phyloP scores from a whole-genome alignment of 2,888 invertebrate species.

The Tetanocera ferruginea region DNA sequence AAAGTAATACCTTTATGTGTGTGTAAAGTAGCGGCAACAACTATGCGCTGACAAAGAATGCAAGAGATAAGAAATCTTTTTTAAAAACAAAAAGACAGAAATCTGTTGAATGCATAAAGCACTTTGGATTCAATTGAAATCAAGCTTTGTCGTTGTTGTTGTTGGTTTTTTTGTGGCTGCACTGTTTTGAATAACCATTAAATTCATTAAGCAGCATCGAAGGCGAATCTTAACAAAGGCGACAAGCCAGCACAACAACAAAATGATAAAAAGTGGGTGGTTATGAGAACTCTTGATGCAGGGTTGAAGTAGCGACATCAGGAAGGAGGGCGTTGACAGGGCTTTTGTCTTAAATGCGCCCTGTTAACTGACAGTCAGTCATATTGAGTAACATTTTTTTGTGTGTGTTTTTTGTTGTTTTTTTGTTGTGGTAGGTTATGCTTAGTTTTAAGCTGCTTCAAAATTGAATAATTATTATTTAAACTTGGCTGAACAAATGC shows the following conservation, averaged over 20 bases:
- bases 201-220: constrained; percentile 1
- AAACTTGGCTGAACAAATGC: no score
- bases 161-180: not conserved
- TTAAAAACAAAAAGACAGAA: not conserved
- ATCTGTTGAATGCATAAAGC: not conserved
- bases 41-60: not conserved
- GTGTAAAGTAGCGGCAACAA: not conserved
- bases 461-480: no score
- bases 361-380: no score
- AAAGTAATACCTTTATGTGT: not conserved
- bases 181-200: constrained; percentile 14
- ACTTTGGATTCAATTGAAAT: not conserved
- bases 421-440: no score
- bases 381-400: no score
- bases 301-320: no score
- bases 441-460: no score
- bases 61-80: not conserved
- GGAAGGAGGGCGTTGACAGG: no score
- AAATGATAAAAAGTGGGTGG: not conserved
- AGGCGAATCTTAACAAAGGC: not conserved
- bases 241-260: not conserved
- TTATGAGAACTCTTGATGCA: not conserved
- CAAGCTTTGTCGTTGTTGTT: not conserved
- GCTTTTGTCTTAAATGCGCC: no score
- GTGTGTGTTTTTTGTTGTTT: no score